phyloP scores from a whole-genome alignment of 2,797 vertebrate species.

The Silurus aristotelis region DNA sequence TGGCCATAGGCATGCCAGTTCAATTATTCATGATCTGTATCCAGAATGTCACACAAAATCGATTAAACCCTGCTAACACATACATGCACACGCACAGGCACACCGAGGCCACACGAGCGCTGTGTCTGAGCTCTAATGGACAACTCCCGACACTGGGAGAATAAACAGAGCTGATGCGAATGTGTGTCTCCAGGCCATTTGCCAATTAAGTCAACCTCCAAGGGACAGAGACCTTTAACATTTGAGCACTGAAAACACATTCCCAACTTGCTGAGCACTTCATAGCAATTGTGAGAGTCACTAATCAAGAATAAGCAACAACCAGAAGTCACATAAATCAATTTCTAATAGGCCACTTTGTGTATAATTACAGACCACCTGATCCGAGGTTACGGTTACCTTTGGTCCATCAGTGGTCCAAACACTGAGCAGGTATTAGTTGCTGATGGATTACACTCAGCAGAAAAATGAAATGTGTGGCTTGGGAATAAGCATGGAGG shows the following conservation, averaged over 20 bases:
- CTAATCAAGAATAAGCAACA: conserved; percentile 7
- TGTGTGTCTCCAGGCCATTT: conserved; percentile 31
- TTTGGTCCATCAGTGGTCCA: too few species aligned
- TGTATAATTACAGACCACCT: not conserved
- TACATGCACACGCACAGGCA: conserved; percentile 23
- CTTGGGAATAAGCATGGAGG: not conserved
- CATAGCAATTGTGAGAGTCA: conserved; percentile 34
- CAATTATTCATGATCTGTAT: conserved; percentile 57
- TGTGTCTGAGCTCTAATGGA: conserved; percentile 20
- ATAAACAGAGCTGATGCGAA: conserved; percentile 22
- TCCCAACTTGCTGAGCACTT: conserved; percentile 35
- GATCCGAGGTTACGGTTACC: not conserved
- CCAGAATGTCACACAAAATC: conserved; percentile 37
- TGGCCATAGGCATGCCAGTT: conserved; percentile 37
- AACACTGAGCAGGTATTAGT: not conserved
- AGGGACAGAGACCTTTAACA: conserved; percentile 39
- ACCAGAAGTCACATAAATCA: conserved; percentile 9
- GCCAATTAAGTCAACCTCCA: conserved; percentile 45
- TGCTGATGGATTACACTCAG: not conserved
- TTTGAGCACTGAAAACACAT: conserved; percentile 24
- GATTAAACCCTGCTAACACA: conserved; percentile 32
- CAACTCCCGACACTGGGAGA: conserved; percentile 2
- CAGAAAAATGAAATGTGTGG: not conserved
- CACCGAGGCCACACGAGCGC: not conserved
- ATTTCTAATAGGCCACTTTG: conserved; percentile 3